phyloP scores from a whole-genome alignment of 2,113 vertebrate species.

The Aegithalos caudatus region DNA sequence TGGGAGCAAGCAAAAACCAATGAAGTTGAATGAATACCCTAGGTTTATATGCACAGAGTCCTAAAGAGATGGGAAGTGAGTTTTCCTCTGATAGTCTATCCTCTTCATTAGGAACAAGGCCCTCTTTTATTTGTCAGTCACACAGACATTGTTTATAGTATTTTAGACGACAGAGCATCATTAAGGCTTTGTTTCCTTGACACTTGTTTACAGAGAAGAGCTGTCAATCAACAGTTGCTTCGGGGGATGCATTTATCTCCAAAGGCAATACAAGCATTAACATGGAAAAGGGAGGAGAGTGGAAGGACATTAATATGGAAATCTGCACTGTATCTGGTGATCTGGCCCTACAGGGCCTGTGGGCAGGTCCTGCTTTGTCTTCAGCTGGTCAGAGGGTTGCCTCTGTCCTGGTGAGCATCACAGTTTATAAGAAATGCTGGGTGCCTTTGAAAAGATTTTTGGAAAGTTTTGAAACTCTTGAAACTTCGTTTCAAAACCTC shows the following conservation, averaged over 20 bases:
- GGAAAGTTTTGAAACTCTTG: too few relatives aligned
- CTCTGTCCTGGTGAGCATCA: neutral
- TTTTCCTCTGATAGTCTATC: neutral
- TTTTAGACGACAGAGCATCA: neutral
- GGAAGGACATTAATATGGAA: neutral
- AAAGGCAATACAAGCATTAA: neutral
- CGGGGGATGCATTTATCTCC: neutral
- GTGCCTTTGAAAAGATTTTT: neutral
- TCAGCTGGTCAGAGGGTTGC: neutral
- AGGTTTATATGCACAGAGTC: neutral
- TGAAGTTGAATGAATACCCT: neutral
- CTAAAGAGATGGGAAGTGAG: neutral
- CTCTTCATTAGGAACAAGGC: conserved; percentile 31
- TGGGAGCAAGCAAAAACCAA: neutral
- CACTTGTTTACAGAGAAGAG: neutral
- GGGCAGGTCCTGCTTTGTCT: neutral
- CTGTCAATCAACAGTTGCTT: neutral
- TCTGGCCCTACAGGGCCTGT: neutral
- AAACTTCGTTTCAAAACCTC: too few relatives aligned
- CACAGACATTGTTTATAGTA: neutral
- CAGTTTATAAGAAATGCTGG: neutral
- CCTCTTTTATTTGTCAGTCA: neutral
- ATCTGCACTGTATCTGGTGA: neutral
- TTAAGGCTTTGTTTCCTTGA: conserved; percentile 18
- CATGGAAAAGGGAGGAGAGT: neutral